A percentile compares a stretch with the other conserved stretches of the same genome.
phyloP scores from a whole-genome alignment of 1,140 invertebrate species.

The Brachionus paranguensis region DNA sequence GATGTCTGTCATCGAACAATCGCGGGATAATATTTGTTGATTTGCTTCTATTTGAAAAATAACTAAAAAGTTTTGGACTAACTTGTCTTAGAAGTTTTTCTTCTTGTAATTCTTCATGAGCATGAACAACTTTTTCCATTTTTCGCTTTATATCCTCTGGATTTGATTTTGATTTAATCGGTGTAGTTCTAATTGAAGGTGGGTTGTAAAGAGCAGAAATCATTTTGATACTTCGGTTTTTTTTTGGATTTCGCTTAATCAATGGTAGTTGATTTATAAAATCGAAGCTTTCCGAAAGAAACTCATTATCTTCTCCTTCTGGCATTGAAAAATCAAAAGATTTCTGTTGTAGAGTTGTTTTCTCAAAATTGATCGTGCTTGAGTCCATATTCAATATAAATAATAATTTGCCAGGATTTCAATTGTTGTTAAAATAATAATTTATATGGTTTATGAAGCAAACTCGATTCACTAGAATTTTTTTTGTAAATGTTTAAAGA shows the following conservation, averaged over 20 bases:
- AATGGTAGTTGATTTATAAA: constrained; percentile 5
- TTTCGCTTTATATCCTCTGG: background rate
- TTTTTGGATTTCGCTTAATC: background rate
- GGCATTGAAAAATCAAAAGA: background rate
- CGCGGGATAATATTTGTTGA: background rate
- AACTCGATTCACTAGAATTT: background rate
- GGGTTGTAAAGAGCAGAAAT: background rate
- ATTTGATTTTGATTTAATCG: background rate
- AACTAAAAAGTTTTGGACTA: background rate
- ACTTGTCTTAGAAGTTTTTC: constrained; percentile 9
- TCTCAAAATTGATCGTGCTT: background rate
- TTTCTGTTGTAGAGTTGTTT: background rate
- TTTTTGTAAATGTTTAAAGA: constrained; percentile 19
- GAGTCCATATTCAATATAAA: background rate
- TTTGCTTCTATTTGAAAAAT: constrained; percentile 1
- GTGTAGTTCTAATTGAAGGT: background rate
- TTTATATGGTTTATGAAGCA: background rate
- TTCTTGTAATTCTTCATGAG: background rate
- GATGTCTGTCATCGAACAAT: background rate
- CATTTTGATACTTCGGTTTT: background rate
- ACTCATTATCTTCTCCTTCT: background rate
- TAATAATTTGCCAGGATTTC: background rate
- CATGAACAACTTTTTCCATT: constrained; percentile 5
- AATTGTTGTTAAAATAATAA: background rate
- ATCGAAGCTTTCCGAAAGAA: constrained; percentile 9